Percentiles rank a stretch among this genome's conserved stretches.
Evolutionary conservation across 2,888 invertebrate genomes (phyloP).

Genomic region (Congeria kusceri): DNA sequence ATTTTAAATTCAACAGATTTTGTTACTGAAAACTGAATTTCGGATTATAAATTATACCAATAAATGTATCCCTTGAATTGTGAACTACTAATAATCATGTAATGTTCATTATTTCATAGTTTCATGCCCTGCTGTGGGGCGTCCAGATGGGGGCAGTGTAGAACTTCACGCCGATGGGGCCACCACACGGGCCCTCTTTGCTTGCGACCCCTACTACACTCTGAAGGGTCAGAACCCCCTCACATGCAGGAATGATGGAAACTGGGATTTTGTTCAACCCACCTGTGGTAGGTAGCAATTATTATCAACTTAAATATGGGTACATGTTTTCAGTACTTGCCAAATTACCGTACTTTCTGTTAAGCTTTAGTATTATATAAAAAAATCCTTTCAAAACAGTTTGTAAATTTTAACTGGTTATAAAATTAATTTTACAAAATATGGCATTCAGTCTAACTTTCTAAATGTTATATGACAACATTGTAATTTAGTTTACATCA

Average conservation of each 20-base stretch:
- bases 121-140: constrained; percentile 15
- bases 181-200: constrained; percentile 33
- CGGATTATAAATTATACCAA: constrained; percentile 2
- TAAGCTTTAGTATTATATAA: no score
- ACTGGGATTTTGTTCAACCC: constrained; percentile 31
- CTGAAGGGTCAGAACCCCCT: constrained; percentile 30
- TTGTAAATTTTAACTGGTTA: no score
- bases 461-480: no score
- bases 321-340: no score
- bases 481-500: no score
- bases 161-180: constrained; percentile 29
- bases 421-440: no score
- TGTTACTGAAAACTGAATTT: no score
- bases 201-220: constrained; percentile 45
- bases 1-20: no score
- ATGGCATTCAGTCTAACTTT: no score
- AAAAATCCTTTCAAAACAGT: no score
- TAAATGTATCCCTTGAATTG: not conserved
- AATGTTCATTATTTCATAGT: not conserved
- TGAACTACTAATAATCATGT: no score
- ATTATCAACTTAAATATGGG: not conserved
- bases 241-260: constrained; percentile 35
- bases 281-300: constrained; percentile 27
- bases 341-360: no score
- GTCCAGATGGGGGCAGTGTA: constrained; percentile 35